Base-by-base conservation (phyloP, 2,113 vertebrate species). In the Electrona antarctica region DNA sequence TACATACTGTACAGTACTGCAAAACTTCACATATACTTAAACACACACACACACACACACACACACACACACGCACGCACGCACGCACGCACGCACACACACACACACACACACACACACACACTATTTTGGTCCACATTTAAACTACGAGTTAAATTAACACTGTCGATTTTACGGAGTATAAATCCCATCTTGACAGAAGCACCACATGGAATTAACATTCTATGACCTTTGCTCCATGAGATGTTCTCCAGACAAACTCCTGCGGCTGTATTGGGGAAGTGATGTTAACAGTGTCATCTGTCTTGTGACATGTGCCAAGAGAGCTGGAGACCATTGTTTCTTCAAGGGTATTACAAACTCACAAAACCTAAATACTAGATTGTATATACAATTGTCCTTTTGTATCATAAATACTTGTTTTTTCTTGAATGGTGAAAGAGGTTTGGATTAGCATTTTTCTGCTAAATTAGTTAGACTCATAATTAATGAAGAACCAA, bases 211-310 rank as follows among this genome's bases (percentile, higher is more conserved):
- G 41, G 69, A 70, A 52, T 84, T 73, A 79, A 82, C 71, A 65
- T 67, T 74, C 49, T 56, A 54, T 58, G 29, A 74, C 73, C 66
- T 80, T 77, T 67, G 50, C 41, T 52, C 52, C 47, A 5, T n/a
- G 50, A 71, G 80, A 82, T 9, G 51, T 67, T 84, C 29, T 87
- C 80, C 85, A 87, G 86, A 74, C 75, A 29, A 66, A 21, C 45
- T 79, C n/a, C 49, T 69, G 46, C 29, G 61, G 63, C 50, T 77
- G 52, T 67, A 52, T 52, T 4, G 49, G 80, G 79, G 72, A 86
- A 84, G 73, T 82, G 61, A 70, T 76, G 64, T 69, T 79, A 82
- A 12, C 49, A 47, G 13, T 52, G 52, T 76, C 51, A 79, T 88
- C 71, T 64, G 70, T 88, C 76, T 67, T 66, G 13, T 69, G 57